These are phyloP conservation scores for Xenus cinereus DNA, from an alignment of 2,113 vertebrate species.

Conservation along the genomic window DNA sequence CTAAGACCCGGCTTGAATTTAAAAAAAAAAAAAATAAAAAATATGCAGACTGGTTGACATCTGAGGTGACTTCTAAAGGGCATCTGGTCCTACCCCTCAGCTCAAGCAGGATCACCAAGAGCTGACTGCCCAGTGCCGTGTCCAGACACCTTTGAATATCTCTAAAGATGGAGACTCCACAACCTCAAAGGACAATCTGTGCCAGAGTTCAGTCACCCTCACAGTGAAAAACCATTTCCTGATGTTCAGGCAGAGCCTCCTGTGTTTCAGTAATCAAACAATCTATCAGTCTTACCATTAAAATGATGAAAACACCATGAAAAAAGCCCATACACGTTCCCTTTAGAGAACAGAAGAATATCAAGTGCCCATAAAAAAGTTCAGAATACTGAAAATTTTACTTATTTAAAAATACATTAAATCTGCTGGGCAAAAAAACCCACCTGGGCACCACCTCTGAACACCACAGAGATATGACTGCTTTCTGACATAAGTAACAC, in stretches of 20 bases:
- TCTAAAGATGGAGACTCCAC: not conserved
- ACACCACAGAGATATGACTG: not conserved
- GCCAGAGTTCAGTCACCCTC: not conserved
- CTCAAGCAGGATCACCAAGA: not conserved
- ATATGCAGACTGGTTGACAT: not conserved
- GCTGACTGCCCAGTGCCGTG: not conserved
- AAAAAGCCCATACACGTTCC: not conserved
- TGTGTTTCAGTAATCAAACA: not conserved
- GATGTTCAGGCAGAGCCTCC: not conserved
- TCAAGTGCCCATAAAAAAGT: not conserved
- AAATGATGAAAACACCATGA: not conserved
- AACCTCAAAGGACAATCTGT: not conserved
- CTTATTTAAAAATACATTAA: not conserved
- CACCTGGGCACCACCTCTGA: not conserved
- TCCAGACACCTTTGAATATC: not conserved
- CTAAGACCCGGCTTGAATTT: not conserved
- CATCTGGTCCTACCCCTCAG: not conserved
- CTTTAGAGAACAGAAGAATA: not conserved
- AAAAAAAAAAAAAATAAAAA: not conserved
- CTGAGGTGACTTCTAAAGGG: not conserved
- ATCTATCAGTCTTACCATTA: not conserved
- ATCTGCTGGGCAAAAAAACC: not conserved
- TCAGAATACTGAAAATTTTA: not conserved
- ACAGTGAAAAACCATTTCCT: not conserved
- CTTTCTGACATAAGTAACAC: not conserved